These are phyloP conservation scores for Halcyon senegalensis DNA, from an alignment of 2,113 vertebrate species.

Conservation along the genomic window DNA sequence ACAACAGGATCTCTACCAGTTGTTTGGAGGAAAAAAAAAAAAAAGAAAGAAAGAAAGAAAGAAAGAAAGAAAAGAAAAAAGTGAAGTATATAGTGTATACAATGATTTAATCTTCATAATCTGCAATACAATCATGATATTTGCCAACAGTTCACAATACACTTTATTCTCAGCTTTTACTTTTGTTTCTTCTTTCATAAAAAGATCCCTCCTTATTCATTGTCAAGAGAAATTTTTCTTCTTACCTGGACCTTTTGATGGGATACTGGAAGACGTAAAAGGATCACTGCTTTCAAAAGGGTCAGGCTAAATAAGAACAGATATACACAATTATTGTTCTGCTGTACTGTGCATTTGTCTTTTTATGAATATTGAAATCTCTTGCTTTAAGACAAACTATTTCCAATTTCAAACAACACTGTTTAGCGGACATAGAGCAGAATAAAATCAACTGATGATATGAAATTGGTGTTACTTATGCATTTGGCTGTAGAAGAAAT, in stretches of 20 bases:
- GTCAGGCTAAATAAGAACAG: slow-evolving; percentile 76
- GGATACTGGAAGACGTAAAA: slow-evolving; percentile 84
- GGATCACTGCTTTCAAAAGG: slow-evolving; percentile 89
- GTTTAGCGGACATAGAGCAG: not conserved
- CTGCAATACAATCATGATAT: rapidly evolving
- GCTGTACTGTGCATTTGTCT: not conserved
- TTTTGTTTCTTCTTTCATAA: not conserved
- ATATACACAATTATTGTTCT: not conserved
- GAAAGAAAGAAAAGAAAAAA: not conserved
- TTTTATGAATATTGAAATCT: not conserved
- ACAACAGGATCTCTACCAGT: not conserved
- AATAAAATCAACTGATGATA: not conserved
- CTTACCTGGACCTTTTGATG: slow-evolving; percentile 92
- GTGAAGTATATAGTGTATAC: rapidly evolving
- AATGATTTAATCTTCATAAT: not conserved
- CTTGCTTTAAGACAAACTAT: not conserved
- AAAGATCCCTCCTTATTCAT: not conserved
- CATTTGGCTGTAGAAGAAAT: not conserved
- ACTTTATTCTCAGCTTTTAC: not conserved
- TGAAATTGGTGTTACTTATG: not conserved
- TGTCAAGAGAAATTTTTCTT: not conserved
- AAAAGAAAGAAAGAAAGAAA: not conserved
- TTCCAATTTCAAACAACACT: not conserved
- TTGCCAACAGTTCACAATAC: not conserved
- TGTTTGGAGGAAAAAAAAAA: not conserved